Evolutionary conservation across 2,113 vertebrate genomes (phyloP), one percentile per base, ranked within the genome.

Genomic region (Zosterops pallidus): DNA sequence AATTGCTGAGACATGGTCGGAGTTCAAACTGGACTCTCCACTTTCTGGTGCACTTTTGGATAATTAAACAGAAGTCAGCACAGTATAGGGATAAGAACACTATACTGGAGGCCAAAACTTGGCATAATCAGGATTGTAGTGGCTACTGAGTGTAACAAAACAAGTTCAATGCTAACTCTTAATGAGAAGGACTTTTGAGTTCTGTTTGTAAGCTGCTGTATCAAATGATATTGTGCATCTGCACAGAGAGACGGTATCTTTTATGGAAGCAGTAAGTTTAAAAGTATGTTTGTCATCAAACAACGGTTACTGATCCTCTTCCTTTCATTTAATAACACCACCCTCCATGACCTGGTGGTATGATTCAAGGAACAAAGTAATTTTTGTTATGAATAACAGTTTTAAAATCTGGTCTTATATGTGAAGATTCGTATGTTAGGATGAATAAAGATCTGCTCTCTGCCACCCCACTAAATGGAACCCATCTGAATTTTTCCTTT

Each of bases 31-130:
- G 60, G 82, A 57, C 52, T 67, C 82, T 90, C 31, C 6, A 42
- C 42, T 89, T 94, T 85, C 82, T 71, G 70, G 26, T 84, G 50
- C 15, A 1, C 56, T 90, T 92, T 37, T 75, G 70, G 62, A 39
- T 93, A 91, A 83, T 92, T 93, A 91, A 93, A 77, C 19, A 74
- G 69, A 86, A 60, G 50, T 90, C 63, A 46, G 46, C 46, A 46
- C 42, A 44, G 42, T 44, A 44, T 68, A 57, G 86, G 78, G 70
- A 74, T 86, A 77, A 96, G n/a, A 60, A 65, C n/a, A 50, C 60
- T 20, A 15, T 79, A 41, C 29, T 5, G 5, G 28, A 42, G n/a
- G 14, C 74, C 14, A 67, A 74, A 90, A 24, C 82, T 57, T 80
- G 49, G 31, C 77, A 29, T 70, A 75, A 11, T 9, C 64, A 75